Base-by-base conservation (phyloP, 2,797 vertebrate species). In the Nothura maculosa region DNA sequence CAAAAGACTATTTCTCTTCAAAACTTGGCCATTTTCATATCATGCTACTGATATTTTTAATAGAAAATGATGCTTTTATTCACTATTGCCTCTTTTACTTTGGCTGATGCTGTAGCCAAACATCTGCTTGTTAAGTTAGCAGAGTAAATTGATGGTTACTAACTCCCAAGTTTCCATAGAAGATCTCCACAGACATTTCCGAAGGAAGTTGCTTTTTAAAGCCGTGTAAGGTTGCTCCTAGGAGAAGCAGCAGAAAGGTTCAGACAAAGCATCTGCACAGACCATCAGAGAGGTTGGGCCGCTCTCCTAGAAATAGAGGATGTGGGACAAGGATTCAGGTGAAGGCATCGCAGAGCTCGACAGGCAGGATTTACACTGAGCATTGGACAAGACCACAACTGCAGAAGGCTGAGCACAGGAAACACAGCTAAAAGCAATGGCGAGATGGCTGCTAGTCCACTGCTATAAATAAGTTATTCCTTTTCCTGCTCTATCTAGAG, bases 1-100 rank as follows among this genome's bases (percentile, higher is more conserved):
- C 83, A 61, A 6, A 95, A 94, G 77, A 77, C 74, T 94, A 94
- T 96, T 97, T 97, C 94, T 96, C 87, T 89, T 96, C 93, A 92
- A 83, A 95, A 80, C 55, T 89, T 94, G 77, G 82, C 79, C 81
- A 76, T 85, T 94, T 93, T 89, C 90, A 14, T 61, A 75, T 85
- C 63, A 91, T 90, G 89, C 84, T 94, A 91, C 79, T 89, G 86
- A 89, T 89, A 85, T 45, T 89, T 34, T 73, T 81, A 73, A 83
- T 85, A 86, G 76, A 92, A 85, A 92, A 87, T 74, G 2, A 22
- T 83, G 36, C 62, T 75, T 83, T 91, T 90, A 85, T 89, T 92
- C 79, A 43, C 69, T 74, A 19, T n/a, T 28, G 13, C 38, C 36
- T 77, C 78, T 96, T 95, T 85, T 54, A 45, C 57, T 86, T 89